phyloP scores from a whole-genome alignment of 35 echinoderm and acorn worm genomes.

The Acanthaster planci region DNA sequence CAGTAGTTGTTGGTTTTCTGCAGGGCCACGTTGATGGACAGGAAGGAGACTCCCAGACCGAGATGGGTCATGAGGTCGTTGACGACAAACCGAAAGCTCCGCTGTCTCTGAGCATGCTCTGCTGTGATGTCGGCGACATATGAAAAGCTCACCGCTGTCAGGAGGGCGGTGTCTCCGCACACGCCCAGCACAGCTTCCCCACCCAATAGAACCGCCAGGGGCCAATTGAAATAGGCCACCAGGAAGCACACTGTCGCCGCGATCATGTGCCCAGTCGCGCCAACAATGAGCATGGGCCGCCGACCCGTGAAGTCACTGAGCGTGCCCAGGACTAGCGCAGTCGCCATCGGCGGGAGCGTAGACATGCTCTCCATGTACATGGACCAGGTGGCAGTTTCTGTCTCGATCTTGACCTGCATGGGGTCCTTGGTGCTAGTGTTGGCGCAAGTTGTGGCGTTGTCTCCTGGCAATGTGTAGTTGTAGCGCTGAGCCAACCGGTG shows the following conservation, averaged over 20 bases:
- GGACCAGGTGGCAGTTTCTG: neutral
- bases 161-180: neutral
- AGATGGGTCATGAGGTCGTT: neutral
- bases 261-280: neutral
- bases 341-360: neutral
- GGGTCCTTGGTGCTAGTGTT: neutral
- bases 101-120: neutral
- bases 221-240: neutral
- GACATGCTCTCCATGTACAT: neutral
- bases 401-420: neutral
- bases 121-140: neutral
- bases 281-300: neutral
- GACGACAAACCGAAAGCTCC: neutral
- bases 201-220: neutral
- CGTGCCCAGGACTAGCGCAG: neutral
- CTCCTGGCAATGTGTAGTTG: neutral
- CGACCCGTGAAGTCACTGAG: conserved; percentile 1
- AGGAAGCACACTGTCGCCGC: neutral
- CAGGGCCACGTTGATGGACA: neutral
- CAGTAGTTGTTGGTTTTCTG: neutral
- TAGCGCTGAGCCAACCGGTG: neutral
- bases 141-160: neutral
- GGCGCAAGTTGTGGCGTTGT: neutral
- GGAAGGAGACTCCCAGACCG: neutral
- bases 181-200: neutral